These are phyloP conservation scores for Caiman crocodilus DNA, from an alignment of 2,797 vertebrate species.

Conservation along the genomic window DNA sequence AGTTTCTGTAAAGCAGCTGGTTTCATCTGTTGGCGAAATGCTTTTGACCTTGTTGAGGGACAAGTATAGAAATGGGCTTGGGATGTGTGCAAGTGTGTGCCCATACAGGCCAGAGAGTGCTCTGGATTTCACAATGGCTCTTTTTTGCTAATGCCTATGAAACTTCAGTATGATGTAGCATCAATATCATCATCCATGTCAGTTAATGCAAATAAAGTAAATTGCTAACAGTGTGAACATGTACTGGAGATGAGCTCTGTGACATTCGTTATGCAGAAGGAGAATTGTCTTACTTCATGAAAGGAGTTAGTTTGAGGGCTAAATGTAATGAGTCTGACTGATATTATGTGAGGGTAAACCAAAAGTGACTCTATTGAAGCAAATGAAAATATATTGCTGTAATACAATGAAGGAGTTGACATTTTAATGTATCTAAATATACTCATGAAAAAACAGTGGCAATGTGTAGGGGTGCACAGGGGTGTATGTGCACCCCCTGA, in stretches of 20 bases:
- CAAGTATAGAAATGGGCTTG: neutral
- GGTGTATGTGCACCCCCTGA: too few relatives aligned
- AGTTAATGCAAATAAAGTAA: slow-evolving; percentile 68
- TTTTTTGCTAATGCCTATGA: slow-evolving; percentile 67
- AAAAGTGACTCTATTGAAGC: slow-evolving; percentile 23
- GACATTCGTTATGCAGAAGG: slow-evolving; percentile 60
- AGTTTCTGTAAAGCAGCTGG: neutral
- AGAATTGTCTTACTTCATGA: slow-evolving; percentile 45
- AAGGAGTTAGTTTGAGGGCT: slow-evolving; percentile 53
- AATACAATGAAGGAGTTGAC: neutral
- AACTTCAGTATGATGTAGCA: slow-evolving; percentile 47
- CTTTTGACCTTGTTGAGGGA: slow-evolving; percentile 46
- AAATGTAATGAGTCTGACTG: slow-evolving; percentile 53
- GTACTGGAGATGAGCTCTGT: slow-evolving; percentile 59
- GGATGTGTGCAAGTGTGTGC: neutral
- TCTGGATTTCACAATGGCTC: neutral
- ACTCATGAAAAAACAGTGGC: neutral
- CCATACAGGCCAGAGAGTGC: neutral
- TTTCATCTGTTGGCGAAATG: neutral
- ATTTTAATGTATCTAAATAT: slow-evolving; percentile 3
- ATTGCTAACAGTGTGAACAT: slow-evolving; percentile 54
- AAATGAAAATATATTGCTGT: slow-evolving; percentile 9
- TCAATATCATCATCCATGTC: slow-evolving; percentile 63
- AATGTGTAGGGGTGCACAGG: too few relatives aligned
- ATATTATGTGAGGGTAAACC: slow-evolving; percentile 19